Percentiles rank a stretch among this genome's conserved stretches.
phyloP scores from a whole-genome alignment of 2,113 vertebrate genomes.

The Desmodus rotundus region DNA sequence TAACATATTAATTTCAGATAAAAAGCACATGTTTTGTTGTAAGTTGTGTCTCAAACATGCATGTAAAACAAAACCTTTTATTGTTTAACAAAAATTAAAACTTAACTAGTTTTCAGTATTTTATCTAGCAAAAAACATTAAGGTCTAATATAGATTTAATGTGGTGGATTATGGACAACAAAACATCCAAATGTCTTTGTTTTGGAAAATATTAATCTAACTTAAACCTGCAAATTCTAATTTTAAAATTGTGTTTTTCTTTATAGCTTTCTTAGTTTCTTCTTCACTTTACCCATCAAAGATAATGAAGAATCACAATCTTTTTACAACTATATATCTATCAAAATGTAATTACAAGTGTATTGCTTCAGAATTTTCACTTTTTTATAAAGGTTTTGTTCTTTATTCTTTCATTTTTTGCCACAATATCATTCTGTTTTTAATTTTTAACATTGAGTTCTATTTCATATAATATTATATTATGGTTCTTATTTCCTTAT shows the following conservation, averaged over 20 bases:
- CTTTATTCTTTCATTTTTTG: not conserved
- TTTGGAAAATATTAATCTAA: not conserved
- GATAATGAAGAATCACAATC: not conserved
- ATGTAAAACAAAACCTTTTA: not conserved
- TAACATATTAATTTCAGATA: not conserved
- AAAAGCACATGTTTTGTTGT: not conserved
- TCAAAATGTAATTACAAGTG: not conserved
- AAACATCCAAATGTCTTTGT: not conserved
- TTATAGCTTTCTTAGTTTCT: not conserved
- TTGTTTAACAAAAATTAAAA: not conserved
- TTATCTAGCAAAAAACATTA: not conserved
- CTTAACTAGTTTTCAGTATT: not conserved
- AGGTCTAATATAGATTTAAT: not conserved
- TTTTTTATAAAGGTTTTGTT: not conserved
- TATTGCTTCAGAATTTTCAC: not conserved
- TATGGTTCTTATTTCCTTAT: not conserved
- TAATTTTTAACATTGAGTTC: not conserved
- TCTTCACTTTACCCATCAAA: not conserved
- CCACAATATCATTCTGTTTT: not conserved
- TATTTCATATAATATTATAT: not conserved
- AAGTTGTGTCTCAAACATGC: not conserved
- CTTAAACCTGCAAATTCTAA: not conserved
- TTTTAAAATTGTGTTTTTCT: not conserved
- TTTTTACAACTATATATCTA: not conserved
- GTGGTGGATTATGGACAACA: not conserved